These are phyloP conservation scores for Sphaerophoria rueppellii DNA, from an alignment of 2,888 invertebrate genomes.

Conservation along the genomic window DNA sequence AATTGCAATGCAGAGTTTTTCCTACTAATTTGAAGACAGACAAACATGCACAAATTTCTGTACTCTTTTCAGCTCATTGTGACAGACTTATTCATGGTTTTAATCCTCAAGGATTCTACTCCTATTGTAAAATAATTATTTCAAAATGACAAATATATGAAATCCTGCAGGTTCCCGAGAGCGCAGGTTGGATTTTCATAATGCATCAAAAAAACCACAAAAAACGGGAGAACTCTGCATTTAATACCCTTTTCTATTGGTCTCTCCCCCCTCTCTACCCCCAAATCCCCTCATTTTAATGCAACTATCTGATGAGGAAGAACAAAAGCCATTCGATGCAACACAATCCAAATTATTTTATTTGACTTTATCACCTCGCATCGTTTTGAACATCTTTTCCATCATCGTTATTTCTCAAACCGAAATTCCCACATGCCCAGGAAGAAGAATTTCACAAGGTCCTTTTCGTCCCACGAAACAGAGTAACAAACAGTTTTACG, in stretches of 20 bases:
- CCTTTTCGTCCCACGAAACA: not conserved
- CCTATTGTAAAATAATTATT: not conserved
- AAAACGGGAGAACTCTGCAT: not conserved
- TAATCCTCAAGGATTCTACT: too few species aligned
- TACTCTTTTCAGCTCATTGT: too few species aligned
- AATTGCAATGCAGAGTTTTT: too few species aligned
- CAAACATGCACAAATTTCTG: too few species aligned
- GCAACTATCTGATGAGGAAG: conserved; percentile 1
- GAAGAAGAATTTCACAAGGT: not conserved
- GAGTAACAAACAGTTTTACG: not conserved
- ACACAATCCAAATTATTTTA: conserved; percentile 65
- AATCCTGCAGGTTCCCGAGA: not conserved
- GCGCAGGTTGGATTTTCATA: not conserved
- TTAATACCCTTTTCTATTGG: not conserved
- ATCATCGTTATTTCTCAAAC: not conserved
- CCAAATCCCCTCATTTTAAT: too few species aligned
- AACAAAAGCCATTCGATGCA: conserved; percentile 53
- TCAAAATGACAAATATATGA: conserved; percentile 14
- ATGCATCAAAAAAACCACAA: not conserved
- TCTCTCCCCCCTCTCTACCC: not conserved
- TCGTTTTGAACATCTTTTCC: conserved; percentile 34
- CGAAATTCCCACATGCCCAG: not conserved
- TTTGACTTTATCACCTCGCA: conserved; percentile 65
- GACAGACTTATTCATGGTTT: too few species aligned
- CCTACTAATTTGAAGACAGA: too few species aligned